Percentiles rank a stretch among this genome's conserved stretches.
Evolutionary conservation across 2,113 vertebrate genomes (phyloP).

Genomic region (Dicerorhinus sumatrensis): DNA sequence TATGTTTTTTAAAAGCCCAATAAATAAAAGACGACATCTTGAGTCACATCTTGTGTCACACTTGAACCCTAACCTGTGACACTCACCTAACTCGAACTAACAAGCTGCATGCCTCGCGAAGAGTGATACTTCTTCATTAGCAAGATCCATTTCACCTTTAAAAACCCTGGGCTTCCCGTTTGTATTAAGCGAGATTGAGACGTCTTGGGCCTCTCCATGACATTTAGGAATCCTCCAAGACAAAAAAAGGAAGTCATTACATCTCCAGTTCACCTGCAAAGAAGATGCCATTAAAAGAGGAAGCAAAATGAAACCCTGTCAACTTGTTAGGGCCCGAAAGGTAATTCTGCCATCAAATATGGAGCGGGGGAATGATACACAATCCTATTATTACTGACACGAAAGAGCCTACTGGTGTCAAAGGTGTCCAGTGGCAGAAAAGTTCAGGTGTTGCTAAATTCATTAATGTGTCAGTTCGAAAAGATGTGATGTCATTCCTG

Average conservation of each 20-base stretch:
- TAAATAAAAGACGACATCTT: constrained; percentile 86
- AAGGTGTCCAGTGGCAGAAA: constrained; percentile 91
- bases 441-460: constrained; percentile 98
- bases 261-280: constrained; percentile 91
- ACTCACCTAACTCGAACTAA: constrained; percentile 87
- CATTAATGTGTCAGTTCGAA: constrained; percentile 95
- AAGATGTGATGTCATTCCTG: constrained; percentile 91
- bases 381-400: constrained; percentile 95
- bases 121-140: constrained; percentile 89
- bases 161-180: constrained; percentile 86
- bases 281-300: constrained; percentile 91
- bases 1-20: constrained; percentile 46
- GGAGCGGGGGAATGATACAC: constrained; percentile 87
- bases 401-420: constrained; percentile 90
- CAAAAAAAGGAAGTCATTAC: constrained; percentile 89
- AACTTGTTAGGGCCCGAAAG: constrained; percentile 93
- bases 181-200: constrained; percentile 89
- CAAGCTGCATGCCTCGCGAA: constrained; percentile 82
- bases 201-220: constrained; percentile 87
- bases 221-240: constrained; percentile 86
- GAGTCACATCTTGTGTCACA: constrained; percentile 82
- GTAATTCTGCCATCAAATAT: constrained; percentile 91
- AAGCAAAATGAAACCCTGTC: constrained; percentile 95
- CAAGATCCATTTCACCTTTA: constrained; percentile 89
- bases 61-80: constrained; percentile 87